Base-by-base conservation (phyloP, 2,888 invertebrate species). In the Ametastegia equiseti region DNA sequence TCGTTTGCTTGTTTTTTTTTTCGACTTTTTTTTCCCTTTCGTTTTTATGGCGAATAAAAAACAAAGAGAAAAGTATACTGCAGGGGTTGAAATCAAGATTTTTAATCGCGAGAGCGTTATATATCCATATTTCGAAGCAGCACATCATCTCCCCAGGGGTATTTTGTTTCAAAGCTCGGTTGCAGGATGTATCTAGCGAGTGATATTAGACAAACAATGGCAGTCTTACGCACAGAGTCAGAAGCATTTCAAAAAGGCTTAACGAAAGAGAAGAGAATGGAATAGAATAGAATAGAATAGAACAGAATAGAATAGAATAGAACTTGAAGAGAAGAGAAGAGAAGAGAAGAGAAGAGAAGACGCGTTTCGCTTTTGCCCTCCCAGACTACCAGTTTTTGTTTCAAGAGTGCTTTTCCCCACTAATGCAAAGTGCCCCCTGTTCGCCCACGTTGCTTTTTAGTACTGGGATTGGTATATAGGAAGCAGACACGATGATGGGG, bases 321-420 rank as follows among this genome's bases (percentile, higher is more conserved):
- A n/a, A 30, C 30, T 63, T 63, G 9, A 23, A 9, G 13, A 23
- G 9, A 7, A 54, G 54, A 54, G 54, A 15, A 30, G 7, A 63
- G 63, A 27, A 6, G 27, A 63, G 15, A 63, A 9, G 7, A 63
- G 30, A 23, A 11, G 6, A n/a, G 5, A 9, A 6, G 42, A 9
- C 42, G 5, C 42, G 5, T 9, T 9, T 9, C 42, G 27, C 30
- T 27, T 6, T 11, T 13, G 13, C 27, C 30, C 4, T 15, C 45
- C 45, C 45, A 1, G 71, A 45, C 45, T 27, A 15, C 71, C 71
- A 42, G 71, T 71, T 71, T 71, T 71, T 71, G 71, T 71, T 45
- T 45, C 71, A 71, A 42, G 71, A 45, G 45, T 45, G 71, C 71
- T 71, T 71, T 71, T 71, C 45, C 45, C 71, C 6, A 27, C 71